Percentiles rank a stretch among this genome's conserved stretches.
phyloP scores from a whole-genome alignment of 2,888 invertebrate species.

The Galerucella nymphaeae region DNA sequence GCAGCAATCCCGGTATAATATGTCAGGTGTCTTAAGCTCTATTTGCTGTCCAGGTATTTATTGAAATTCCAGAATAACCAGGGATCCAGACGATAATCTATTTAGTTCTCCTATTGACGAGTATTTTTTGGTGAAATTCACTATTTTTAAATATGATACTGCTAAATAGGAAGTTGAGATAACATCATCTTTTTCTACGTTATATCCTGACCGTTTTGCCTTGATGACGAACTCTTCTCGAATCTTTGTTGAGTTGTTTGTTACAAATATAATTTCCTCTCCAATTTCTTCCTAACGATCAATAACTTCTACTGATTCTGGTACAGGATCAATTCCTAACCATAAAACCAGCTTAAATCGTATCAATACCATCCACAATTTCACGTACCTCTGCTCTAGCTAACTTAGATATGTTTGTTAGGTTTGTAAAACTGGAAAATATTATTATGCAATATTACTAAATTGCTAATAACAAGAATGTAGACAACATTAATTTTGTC shows the following conservation, averaged over 20 bases:
- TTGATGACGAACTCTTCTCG: constrained; percentile 82
- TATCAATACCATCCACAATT: constrained; percentile 81
- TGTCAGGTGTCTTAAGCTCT: no score
- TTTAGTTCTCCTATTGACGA: no score
- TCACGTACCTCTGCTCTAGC: constrained; percentile 70
- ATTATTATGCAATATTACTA: constrained; percentile 18
- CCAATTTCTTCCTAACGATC: constrained; percentile 77
- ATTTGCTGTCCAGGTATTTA: no score
- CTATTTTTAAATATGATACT: constrained; percentile 81
- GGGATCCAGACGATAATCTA: no score
- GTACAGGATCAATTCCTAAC: constrained; percentile 77
- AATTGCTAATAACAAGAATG: neutral
- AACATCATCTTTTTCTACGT: constrained; percentile 76
- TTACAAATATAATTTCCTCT: constrained; percentile 87
- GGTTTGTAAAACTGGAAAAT: constrained; percentile 14
- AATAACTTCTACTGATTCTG: constrained; percentile 76
- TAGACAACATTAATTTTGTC: neutral
- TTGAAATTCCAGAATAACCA: no score
- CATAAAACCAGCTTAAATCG: constrained; percentile 86
- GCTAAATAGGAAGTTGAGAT: constrained; percentile 83
- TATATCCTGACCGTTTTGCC: constrained; percentile 78
- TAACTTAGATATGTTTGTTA: constrained; percentile 68
- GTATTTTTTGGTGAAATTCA: constrained; percentile 81
- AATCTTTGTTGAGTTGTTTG: constrained; percentile 91
- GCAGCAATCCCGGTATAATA: no score